Base-by-base conservation (phyloP, 2,888 invertebrate genomes). In the Drosophila tanythrix region DNA sequence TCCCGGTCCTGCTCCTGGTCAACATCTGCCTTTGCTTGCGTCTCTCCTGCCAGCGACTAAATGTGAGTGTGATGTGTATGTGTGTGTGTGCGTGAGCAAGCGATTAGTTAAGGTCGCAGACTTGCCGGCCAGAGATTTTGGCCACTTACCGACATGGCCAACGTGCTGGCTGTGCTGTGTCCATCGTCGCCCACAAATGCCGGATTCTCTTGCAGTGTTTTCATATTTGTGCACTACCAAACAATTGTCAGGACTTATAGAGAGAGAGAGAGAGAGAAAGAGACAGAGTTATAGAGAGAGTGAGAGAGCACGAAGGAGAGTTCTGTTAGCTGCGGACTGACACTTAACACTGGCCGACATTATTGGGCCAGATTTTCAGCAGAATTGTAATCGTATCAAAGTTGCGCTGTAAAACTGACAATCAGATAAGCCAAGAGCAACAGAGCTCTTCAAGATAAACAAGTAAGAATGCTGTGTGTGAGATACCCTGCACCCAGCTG, bases 131-230 rank as follows among this genome's bases (percentile, higher is more conserved):
- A 58, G 58, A 56, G 71, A 67, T 78, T 76, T 56, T 63, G 62
- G 59, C 56, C 73, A 75, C 80, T 75, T 72, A 79, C 82, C 74
- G 80, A 83, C 74, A 85, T 83, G 27, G 74, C 73, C 74, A 81
- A 58, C 36, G 83, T 88, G 82, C 83, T 81, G 60, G 80, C 74
- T n/a, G 74, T 82, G 68, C 89, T 82, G 11, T 90, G 85, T 63
- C 87, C 92, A 79, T 93, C 92, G 71, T 93, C 93, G 50, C 90
- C 92, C 48, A 92, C 75, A 69, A 93, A 93, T 27, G 89, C 91
- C 21, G 92, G 92, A 86, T 93, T 93, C 53, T 86, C 86, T 38
- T 90, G 91, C 51, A 85, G 77, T 52, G 82, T 48, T 40, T 79
- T 79, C 83, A 84, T 81, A 36, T 60, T 56, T 29, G 13, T 29